Conservation (phyloP, 1,140 invertebrate species). For the Drosophila kurseongensis region DNA sequence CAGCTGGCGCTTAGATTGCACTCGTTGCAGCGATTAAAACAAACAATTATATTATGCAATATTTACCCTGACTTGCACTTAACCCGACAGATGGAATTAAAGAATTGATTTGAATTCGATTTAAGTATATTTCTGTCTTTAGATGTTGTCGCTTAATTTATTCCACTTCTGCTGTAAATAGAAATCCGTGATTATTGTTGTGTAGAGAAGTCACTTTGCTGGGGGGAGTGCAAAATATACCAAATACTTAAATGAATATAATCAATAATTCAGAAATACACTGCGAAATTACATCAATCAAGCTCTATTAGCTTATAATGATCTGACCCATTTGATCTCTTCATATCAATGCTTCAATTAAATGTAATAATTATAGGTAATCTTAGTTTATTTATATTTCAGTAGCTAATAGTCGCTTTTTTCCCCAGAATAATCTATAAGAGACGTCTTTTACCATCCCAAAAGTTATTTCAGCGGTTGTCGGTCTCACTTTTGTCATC, state of each 20-base stretch:
- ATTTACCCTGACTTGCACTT: slow-evolving; percentile 22
- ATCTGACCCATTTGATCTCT: not conserved
- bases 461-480: not conserved
- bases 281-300: slow-evolving; percentile 1
- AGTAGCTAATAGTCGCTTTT: not conserved
- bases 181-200: not conserved
- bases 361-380: not conserved
- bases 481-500: slow-evolving; percentile 18
- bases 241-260: not conserved
- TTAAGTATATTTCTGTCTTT: not conserved
- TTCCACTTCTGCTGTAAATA: slow-evolving; percentile 5
- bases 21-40: slow-evolving; percentile 25
- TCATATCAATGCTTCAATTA: not conserved
- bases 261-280: not conserved
- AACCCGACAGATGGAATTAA: not conserved
- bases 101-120: not conserved
- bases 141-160: not conserved
- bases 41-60: slow-evolving; percentile 26
- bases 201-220: not conserved
- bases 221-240: not conserved
- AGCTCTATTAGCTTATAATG: not conserved
- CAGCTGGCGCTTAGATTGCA: slow-evolving; percentile 36
- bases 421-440: slow-evolving; percentile 2
- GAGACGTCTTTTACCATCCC: too few species aligned
- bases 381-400: not conserved